Evolutionary conservation across 2,888 invertebrate genomes (phyloP).

Genomic region (Magallana nippona): DNA sequence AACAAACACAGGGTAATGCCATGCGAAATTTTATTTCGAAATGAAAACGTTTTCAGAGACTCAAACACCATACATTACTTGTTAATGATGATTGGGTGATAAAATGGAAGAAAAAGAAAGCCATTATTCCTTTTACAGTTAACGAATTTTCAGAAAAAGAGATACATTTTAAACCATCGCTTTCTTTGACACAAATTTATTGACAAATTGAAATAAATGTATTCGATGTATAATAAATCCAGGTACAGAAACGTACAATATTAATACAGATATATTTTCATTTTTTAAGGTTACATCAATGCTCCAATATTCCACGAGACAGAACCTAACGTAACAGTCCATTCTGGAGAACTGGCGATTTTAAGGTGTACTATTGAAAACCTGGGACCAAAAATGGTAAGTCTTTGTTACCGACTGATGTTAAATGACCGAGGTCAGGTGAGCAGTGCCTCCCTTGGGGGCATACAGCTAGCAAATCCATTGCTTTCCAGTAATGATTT

Average conservation of each 20-base stretch:
- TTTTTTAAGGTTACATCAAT: not conserved
- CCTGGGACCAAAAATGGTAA: constrained; percentile 59
- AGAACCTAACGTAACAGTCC: constrained; percentile 53
- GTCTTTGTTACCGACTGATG: constrained; percentile 8
- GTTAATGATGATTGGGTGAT: no score
- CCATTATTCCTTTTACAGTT: no score
- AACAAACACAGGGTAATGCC: no score
- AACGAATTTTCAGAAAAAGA: no score
- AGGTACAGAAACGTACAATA: not conserved
- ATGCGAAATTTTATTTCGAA: no score
- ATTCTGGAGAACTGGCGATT: constrained; percentile 58
- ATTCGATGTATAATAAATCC: no score
- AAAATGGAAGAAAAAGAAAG: no score
- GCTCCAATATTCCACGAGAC: constrained; percentile 37
- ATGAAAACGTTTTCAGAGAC: no score
- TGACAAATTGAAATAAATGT: no score
- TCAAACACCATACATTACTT: no score
- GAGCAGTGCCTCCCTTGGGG: not conserved
- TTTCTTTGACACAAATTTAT: no score
- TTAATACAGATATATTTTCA: not conserved
- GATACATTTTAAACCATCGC: no score
- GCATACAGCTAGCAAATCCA: not conserved
- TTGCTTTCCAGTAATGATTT: not conserved
- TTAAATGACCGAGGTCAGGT: not conserved
- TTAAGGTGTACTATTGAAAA: constrained; percentile 58